Base-by-base conservation (phyloP, 1,140 invertebrate species). In the Cepaea nemoralis region DNA sequence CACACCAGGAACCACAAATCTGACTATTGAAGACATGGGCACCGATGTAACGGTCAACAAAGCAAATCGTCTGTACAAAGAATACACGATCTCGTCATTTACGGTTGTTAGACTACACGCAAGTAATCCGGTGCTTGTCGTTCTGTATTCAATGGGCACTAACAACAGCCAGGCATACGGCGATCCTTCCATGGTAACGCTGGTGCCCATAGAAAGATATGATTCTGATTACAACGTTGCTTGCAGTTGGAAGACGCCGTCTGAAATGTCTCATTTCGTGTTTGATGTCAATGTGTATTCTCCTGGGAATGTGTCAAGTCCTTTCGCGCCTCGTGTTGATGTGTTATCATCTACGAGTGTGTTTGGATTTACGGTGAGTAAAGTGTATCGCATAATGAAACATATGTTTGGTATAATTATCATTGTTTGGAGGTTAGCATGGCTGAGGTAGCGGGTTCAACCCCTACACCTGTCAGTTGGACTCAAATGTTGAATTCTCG, bases 21-120 rank as follows among this genome's bases (percentile, higher is more conserved):
- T n/a, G 22, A 22, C 50, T 12, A 24, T 55, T 2, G 3, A 55
- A 55, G 2, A 14, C 22, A 24, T 55, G 19, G 66, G 66, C 24
- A 1, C 31, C 1, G 27, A 37, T 12, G 31, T 33, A 33, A 39
- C 66, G 14, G 31, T 69, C 24, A 69, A 10, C 66, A 33, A 35
- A 22, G 66, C 3, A 19, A 69, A 69, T 39, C 66, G 31, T 69
- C 31, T 69, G 5, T 69, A 37, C 37, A 69, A 33, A 14, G 66
- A 69, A 39, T 33, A 35, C 31, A 39, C 31, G 14, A 35, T 69
- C 10, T 69, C 37, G 66, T 33, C 66, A 33, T 19, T 19, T 12
- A 69, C 66, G 3, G 24, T 69, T 12, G 66, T 69, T n/a, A 69
- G 66, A 69, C 66, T 69, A 14, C 31, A 69, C 66, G 31, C 66